Evolutionary conservation across 2,888 invertebrate species (phyloP), one percentile per base, ranked within the genome.

Genomic region (Galerucella calmariensis): DNA sequence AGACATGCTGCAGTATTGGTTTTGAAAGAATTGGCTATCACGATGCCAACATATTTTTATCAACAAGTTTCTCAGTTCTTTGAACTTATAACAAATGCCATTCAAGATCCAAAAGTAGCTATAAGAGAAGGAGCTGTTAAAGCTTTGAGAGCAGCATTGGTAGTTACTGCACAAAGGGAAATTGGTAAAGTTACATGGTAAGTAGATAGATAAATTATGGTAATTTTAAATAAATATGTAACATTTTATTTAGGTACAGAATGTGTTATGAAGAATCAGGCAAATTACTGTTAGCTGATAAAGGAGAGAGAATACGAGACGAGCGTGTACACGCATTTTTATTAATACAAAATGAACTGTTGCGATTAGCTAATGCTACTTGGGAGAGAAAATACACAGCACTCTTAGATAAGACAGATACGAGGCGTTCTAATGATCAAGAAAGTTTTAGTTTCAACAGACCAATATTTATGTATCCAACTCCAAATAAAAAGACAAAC

Each of bases 11-110:
- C 97, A 12, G 97, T 98, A 2, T 89, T 99, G 66, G 93, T 99
- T 16, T 88, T 98, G 12, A 93, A 96, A 82, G 99, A 99, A 88
- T 88, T 99, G 66, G 99, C 99, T 3, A 93, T 96, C 48, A 96
- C 96, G 11, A 96, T 98, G 90, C 98, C 98, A 0, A 98, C 98
- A 10, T 97, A 98, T 86, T 99, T 99, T 87, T 99, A 96, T 85
- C 97, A 97, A 86, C 96, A 96, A 89, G 95, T 97, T 1, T 94
- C 95, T 16, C 94, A 94, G 20, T 97, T 97, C 87, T 98, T 98
- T 86, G 98, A 98, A 78, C 93, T 95, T 71, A 97, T 98, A 78
- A 95, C 98, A 83, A 94, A 94, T 84, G 97, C 97, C 0, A 92
- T 98, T 63, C 92, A 95, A 81, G 98, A 98, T 88, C 94, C 95